Evolutionary conservation across 2,113 vertebrate genomes (phyloP), one percentile per base, ranked within the genome.

Genomic region (Enhydra lutris): DNA sequence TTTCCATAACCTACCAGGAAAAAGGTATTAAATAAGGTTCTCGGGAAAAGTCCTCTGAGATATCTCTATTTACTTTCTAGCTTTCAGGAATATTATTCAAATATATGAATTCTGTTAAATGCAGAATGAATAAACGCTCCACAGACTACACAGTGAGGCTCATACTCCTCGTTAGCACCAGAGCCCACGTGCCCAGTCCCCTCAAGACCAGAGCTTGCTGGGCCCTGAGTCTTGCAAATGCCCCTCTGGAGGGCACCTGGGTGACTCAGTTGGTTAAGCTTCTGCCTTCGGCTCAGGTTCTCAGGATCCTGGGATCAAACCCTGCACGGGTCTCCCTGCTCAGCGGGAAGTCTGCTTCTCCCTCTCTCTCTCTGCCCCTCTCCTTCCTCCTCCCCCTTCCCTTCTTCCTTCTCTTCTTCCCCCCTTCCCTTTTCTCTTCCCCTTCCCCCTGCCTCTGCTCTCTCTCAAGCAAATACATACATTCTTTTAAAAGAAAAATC

Each of bases 191-290:
- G 57, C 24, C 20, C 4, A 0, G 1, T 67, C 61, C 45, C 12
- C 15, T 45, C 5, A 0, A 0, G 0, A 47, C 6, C 73, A 57
- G 15, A 47, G 80, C 1, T 6, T n/a, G 23, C 2, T 1, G 9
- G 21, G 45, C 24, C 69, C n/a, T 3, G 3, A 3, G 6, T 76
- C 57, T 26, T 6, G 57, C 4, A 52, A 7, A 1, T 13, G 4
- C 21, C 17, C 42, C 21, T 7, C 26, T 55, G 50, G 67, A 55
- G 34, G 67, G 18, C 17, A 0, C 67, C 67, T 69, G 67, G 34
- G 34, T 18, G 67, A n/a, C 67, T 69, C 67, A n/a, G 34, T 4
- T 0, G 18, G 17, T 69, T 69, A 36, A 69, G 34, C 18, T 3
- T 20, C 67, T 69, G 34, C 67, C 29, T 69, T 69, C 4, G 2